These are phyloP conservation scores for Smithornis capensis DNA, from an alignment of 2,113 vertebrate species.

Conservation along the genomic window DNA sequence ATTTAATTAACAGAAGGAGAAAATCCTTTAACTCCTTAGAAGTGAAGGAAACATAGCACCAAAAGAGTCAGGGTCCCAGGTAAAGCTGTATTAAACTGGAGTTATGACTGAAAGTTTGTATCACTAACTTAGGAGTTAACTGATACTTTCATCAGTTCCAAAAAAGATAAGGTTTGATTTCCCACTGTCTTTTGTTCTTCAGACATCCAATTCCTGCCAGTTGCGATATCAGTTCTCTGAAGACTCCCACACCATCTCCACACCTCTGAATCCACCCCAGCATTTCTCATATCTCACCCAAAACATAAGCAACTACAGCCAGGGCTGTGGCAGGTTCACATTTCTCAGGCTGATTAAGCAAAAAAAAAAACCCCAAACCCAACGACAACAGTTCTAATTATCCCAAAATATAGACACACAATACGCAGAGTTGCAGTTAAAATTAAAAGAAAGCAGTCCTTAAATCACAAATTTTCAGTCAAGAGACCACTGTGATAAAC, in stretches of 20 bases:
- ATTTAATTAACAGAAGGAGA: not conserved
- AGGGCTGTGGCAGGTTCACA: not conserved
- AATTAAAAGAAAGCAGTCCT: not conserved
- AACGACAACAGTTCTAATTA: not conserved
- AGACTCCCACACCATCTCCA: not conserved
- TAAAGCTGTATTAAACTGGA: not conserved
- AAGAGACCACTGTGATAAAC: not conserved
- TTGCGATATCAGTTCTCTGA: accelerated
- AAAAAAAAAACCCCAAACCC: not conserved
- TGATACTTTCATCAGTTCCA: not conserved
- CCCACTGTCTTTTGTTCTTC: not conserved
- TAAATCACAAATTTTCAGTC: not conserved
- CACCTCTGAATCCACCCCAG: not conserved
- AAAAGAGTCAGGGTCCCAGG: not conserved
- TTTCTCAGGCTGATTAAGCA: not conserved
- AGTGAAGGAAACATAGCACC: not conserved
- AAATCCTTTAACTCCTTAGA: not conserved
- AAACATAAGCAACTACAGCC: not conserved
- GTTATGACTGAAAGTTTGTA: not conserved
- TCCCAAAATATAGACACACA: not conserved
- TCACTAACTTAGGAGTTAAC: not conserved
- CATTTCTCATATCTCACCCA: not conserved
- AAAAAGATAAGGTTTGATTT: not conserved
- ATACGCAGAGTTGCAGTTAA: not conserved
- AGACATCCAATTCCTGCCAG: not conserved